A percentile compares a stretch with the other conserved stretches of the same genome.
phyloP scores from a whole-genome alignment of 2,797 vertebrate species.

The Schizopygopsis pylzovi region DNA sequence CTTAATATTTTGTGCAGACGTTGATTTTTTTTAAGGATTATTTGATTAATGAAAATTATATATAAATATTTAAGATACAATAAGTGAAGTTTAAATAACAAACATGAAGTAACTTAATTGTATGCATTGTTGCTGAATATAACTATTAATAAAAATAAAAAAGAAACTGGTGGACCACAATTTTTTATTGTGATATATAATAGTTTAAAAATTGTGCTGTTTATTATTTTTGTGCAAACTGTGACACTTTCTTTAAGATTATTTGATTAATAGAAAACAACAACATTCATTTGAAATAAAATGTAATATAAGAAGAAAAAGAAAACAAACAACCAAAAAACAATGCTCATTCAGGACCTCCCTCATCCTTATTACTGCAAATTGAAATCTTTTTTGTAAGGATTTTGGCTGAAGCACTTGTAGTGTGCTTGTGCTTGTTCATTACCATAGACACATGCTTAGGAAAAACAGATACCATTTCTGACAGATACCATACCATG shows the following conservation, averaged over 20 bases:
- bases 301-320: not conserved
- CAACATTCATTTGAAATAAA: not conserved
- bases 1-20: not conserved
- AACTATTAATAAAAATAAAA: not conserved
- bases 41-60: not conserved
- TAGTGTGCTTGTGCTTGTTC: not conserved
- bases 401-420: slow-evolving; percentile 31
- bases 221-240: too few relatives aligned
- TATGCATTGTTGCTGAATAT: not conserved
- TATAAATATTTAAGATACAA: too few relatives aligned
- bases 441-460: slow-evolving; percentile 10
- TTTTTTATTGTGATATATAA: not conserved
- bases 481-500: slow-evolving; percentile 37
- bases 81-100: too few relatives aligned
- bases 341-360: not conserved
- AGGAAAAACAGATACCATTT: slow-evolving; percentile 23
- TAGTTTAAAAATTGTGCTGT: too few relatives aligned
- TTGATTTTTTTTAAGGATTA: not conserved
- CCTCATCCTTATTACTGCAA: not conserved
- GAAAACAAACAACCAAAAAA: not conserved
- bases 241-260: too few relatives aligned
- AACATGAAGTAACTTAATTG: not conserved
- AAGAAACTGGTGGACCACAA: not conserved
- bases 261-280: too few relatives aligned
- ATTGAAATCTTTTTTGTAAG: not conserved